Base-by-base conservation (phyloP, 2,888 invertebrate genomes). In the Rhingia rostrata region DNA sequence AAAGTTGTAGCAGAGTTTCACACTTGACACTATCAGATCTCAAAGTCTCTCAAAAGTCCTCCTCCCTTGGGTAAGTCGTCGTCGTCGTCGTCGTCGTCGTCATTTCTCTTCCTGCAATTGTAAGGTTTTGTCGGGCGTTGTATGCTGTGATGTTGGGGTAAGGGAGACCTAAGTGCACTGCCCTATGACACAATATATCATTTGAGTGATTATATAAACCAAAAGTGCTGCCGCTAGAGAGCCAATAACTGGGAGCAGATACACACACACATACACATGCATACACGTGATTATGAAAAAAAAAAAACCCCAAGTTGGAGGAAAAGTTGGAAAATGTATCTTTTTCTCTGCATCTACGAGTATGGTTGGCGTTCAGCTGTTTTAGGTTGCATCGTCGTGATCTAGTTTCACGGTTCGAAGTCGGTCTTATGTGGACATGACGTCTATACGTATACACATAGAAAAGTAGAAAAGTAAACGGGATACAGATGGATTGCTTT, bases 111-210 rank as follows among this genome's bases (percentile, higher is more conserved):
- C 79, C 79, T 79, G 53, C 61, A 64, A 32, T 41, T 78, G 64
- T 47, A 73, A 77, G 81, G 64, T 77, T 66, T 39, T 51, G 53
- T 7, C 53, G 30, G 61, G 43, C 35, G 37, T 30, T n/a, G n/a
- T 45, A 4, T 43, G 53, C 33, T 45, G 32, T 51, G 54, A 12
- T 45, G 35, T n/a, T 54, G 63, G 51, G 63, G 53, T 41, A 45
- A 63, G 33, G 37, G 54, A 70, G 45, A 79, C 74, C 70, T 70
- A 70, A 74, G 84, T 84, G 70, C 84, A 84, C 80, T 84, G 84
- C 80, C 84, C 84, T 84, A 79, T 84, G 84, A 80, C 84, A 80
- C 74, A 74, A 80, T 80, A 70, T 39, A 64, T 61, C n/a, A n/a
- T 35, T 51, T 70, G 56, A 70, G 64, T 60, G 64, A 77, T 82